These are phyloP conservation scores for Calephelis virginiensis DNA, from an alignment of 1,140 invertebrate species.

Conservation along the genomic window DNA sequence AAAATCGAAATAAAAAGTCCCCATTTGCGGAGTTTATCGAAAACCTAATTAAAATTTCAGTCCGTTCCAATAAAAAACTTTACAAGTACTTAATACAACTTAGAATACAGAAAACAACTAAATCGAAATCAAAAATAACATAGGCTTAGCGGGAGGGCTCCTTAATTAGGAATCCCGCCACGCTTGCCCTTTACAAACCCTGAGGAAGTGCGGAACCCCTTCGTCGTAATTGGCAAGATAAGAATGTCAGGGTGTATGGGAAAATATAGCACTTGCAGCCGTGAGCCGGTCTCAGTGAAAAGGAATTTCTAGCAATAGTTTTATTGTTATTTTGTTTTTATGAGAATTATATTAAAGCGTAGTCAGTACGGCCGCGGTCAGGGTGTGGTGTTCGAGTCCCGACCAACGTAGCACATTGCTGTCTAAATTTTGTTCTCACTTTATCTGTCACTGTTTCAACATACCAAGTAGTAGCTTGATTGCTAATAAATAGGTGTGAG, in stretches of 20 bases:
- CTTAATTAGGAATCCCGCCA: constrained; percentile 72
- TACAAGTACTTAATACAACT: constrained; percentile 13
- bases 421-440: too few species aligned
- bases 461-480: too few species aligned
- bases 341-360: too few species aligned
- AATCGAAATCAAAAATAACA: constrained; percentile 31
- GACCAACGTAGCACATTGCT: too few species aligned
- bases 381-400: too few species aligned
- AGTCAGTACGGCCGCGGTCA: too few species aligned
- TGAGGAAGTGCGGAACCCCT: constrained; percentile 53
- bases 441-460: too few species aligned
- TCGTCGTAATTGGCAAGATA: constrained; percentile 71
- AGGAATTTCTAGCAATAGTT: constrained; percentile 30
- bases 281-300: constrained; percentile 19
- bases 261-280: constrained; percentile 58
- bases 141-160: constrained; percentile 50
- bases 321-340: background rate
- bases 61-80: constrained; percentile 11
- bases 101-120: constrained; percentile 19
- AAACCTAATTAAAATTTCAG: constrained; percentile 15
- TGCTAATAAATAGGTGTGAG: too few species aligned
- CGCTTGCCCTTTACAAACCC: constrained; percentile 60
- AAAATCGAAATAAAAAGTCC: constrained; percentile 1
- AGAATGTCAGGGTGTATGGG: constrained; percentile 69
- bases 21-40: background rate